Percentiles rank a stretch among this genome's conserved stretches.
Evolutionary conservation across 2,797 vertebrate genomes (phyloP).

Genomic region (Takifugu ocellatus): DNA sequence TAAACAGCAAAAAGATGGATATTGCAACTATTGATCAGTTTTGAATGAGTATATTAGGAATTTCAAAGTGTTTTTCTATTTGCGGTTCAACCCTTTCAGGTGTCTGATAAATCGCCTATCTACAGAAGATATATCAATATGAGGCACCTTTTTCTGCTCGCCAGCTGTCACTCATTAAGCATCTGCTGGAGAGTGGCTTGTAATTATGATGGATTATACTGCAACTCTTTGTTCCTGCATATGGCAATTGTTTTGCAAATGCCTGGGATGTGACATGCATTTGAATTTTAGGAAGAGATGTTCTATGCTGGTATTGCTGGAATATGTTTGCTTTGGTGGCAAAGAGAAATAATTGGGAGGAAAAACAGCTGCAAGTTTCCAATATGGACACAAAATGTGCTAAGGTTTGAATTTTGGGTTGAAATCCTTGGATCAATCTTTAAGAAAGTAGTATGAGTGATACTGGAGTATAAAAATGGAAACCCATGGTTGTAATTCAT

Average conservation of each 20-base stretch:
- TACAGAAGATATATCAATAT: background rate
- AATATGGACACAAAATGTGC: no score
- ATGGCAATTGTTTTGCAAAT: slow-evolving; percentile 87
- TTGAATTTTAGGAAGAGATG: slow-evolving; percentile 73
- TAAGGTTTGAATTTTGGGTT: no score
- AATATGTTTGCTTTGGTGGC: slow-evolving; percentile 38
- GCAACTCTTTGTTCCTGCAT: slow-evolving; percentile 73
- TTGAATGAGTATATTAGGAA: background rate
- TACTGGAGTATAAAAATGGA: no score
- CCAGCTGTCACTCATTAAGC: slow-evolving; percentile 52
- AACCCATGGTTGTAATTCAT: no score
- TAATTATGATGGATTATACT: slow-evolving; percentile 92
- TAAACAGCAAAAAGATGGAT: no score
- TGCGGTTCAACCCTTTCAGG: background rate
- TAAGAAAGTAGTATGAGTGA: no score
- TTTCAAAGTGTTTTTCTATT: background rate
- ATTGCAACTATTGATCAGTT: no score
- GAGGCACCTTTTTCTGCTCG: slow-evolving; percentile 19
- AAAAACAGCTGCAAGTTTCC: background rate
- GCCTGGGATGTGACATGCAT: slow-evolving; percentile 83
- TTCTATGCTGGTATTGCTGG: slow-evolving; percentile 30
- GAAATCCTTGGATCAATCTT: no score
- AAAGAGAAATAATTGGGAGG: slow-evolving; percentile 2
- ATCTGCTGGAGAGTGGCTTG: slow-evolving; percentile 80
- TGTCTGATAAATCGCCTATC: background rate